Base-by-base conservation (phyloP, 64 coral and sea anemone genomes). In the Stylophora pistillata region DNA sequence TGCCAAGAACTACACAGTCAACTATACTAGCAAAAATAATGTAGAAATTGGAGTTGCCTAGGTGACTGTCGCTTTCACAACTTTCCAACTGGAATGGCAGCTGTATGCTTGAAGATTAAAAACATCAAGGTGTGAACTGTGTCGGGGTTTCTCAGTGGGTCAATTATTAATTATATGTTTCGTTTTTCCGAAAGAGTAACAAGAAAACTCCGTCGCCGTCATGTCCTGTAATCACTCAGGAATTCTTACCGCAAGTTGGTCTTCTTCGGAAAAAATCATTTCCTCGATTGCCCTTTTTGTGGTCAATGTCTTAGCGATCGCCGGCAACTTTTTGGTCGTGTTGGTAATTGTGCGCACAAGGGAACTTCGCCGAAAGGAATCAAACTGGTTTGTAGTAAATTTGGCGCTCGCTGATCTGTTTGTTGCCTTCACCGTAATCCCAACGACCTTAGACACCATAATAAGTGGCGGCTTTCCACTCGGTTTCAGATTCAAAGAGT, bases 301-400 rank as follows among this genome's bases (percentile, higher is more conserved):
- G 30, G 55, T 89, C 15, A 78, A 88, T 70, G 34, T 79, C 12
- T 32, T 93, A 11, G 78, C 86, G 0, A 15, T 84, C 2, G 33
- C 73, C 30, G 91, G 91, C 66, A 93, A 93, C 58, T 15, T 71
- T 1, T 47, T 93, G 55, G 91, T 93, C 13, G 74, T 93, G 5
- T 47, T 82, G 32, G 86, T 93, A 7, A 68, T 93, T 76, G 15
- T 57, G n/a, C 66, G 31, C 58, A 77, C 86, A 31, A 80, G 56
- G 79, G 65, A 82, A 57, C 78, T 93, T 13, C 69, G 78, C 27
- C 69, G 73, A 27, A 93, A 70, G 72, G 91, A 93, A 85, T 63
- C 91, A 1, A 93, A 93, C 56, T 75, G 72, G 5, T 93, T 93
- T 66, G 91, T 89, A 4, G 15, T 88, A 17, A 93, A 88, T 56